Conservation (phyloP, 2,113 vertebrate species). For the cattle (Bos taurus) region ARS-UCD2.0 NC_037333.1:7644001-7644500, state of each 20-base stretch:
- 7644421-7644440: not conserved
- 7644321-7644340: not conserved
- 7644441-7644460: not conserved
- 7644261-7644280: not conserved
- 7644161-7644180: not conserved
- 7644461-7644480: not conserved
- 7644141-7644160: not conserved
- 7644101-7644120: not conserved
- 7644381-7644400: not conserved
- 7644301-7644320: not conserved
- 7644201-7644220: not conserved
- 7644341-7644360: not conserved
- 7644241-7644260: not conserved
- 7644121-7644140: not conserved
- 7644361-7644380: not conserved
- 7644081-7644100: not conserved
- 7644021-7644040: not conserved
- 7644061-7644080: not conserved
- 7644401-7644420: fast-evolving
- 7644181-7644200: not conserved
- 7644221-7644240: not conserved
- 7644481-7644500: not conserved
- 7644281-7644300: not conserved
- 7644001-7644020: not conserved
- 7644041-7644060: not conserved